Conservation (phyloP, 2,888 invertebrate species). For the Apamea epomidion region DNA sequence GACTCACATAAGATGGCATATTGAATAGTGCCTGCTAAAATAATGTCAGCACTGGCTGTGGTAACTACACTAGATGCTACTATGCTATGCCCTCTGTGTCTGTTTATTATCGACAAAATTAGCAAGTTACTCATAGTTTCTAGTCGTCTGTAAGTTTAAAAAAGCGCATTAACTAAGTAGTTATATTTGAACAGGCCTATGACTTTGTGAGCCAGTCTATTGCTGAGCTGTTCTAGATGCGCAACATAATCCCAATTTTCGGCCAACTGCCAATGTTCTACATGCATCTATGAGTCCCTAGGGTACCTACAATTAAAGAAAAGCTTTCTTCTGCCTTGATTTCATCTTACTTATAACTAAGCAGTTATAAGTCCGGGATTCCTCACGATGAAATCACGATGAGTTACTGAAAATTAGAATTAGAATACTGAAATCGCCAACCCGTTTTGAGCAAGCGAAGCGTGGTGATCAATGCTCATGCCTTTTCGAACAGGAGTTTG, state of each 20-base stretch:
- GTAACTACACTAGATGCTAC: background rate
- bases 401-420: too few relatives aligned
- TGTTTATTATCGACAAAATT: background rate
- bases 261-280: background rate
- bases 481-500: background rate
- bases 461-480: background rate
- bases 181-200: background rate
- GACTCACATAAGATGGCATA: background rate
- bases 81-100: background rate
- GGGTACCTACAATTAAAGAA: background rate
- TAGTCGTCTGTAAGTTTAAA: background rate
- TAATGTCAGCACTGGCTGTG: background rate
- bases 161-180: background rate
- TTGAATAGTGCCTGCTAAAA: slow-evolving; percentile 3
- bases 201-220: background rate
- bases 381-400: too few relatives aligned
- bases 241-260: background rate
- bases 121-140: background rate
- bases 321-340: background rate
- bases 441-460: background rate
- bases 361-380: too few relatives aligned
- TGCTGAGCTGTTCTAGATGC: background rate
- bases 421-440: background rate
- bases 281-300: background rate
- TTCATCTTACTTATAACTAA: too few relatives aligned